Percentiles rank a stretch among this genome's conserved stretches.
Evolutionary conservation across 2,888 invertebrate genomes (phyloP).

Genomic region (Periphyllus acericola): DNA sequence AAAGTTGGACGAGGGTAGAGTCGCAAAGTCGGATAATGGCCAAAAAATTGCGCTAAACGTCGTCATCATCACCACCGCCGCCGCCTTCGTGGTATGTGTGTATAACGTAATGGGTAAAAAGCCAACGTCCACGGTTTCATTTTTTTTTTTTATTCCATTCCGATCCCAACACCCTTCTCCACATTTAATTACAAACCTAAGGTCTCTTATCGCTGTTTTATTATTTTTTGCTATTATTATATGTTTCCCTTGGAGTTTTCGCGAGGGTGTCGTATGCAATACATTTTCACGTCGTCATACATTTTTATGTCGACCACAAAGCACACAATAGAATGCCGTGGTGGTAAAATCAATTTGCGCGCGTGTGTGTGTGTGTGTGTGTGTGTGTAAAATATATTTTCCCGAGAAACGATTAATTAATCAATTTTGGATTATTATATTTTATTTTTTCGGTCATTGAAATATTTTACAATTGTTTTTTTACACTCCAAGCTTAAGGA

Average conservation of each 20-base stretch:
- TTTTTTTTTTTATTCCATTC: neutral
- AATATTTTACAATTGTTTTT: too few relatives aligned
- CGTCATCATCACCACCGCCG: conserved; percentile 5
- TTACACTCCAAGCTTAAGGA: neutral
- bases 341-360: neutral
- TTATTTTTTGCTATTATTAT: conserved; percentile 33
- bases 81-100: neutral
- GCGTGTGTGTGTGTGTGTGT: too few relatives aligned
- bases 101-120: conserved; percentile 39
- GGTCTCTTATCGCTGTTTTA: conserved; percentile 9
- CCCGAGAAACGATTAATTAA: neutral
- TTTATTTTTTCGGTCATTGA: too few relatives aligned
- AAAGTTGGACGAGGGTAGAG: conserved; percentile 28
- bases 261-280: neutral
- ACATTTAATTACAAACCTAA: conserved; percentile 38
- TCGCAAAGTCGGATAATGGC: conserved; percentile 43
- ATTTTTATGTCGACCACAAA: neutral
- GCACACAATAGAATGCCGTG: neutral
- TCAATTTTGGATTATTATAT: too few relatives aligned
- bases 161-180: neutral
- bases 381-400: neutral
- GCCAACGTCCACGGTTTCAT: neutral
- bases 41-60: conserved; percentile 56
- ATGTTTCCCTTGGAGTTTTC: neutral
- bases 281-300: neutral